A percentile compares a stretch with the other conserved stretches of the same genome.
Conservation (phyloP, 1,140 invertebrate species). For the Cataglyphis hispanica region DNA sequence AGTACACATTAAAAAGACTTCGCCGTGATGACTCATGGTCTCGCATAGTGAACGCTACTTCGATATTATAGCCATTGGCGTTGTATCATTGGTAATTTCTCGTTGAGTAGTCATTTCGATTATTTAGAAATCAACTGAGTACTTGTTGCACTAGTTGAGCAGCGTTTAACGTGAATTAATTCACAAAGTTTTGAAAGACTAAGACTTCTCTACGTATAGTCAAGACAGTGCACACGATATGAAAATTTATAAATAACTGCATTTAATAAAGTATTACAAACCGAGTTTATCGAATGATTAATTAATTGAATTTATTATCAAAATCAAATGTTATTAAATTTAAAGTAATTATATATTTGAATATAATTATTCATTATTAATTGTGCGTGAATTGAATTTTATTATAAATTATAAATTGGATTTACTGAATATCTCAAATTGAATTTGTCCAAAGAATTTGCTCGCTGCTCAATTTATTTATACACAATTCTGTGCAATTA, state of each 20-base stretch:
- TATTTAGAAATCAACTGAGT: conserved; percentile 51
- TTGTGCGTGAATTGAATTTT: conserved; percentile 1
- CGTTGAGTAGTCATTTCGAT: conserved; percentile 44
- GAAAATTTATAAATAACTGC: not conserved
- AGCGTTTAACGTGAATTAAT: conserved; percentile 14
- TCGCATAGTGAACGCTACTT: conserved; percentile 54
- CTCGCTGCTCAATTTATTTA: not conserved
- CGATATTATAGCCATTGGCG: conserved; percentile 55
- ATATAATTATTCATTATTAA: conserved; percentile 3
- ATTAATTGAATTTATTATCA: conserved; percentile 23
- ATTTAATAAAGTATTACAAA: not conserved
- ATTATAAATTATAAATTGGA: not conserved
- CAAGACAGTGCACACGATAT: not conserved
- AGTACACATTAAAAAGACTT: conserved; percentile 43
- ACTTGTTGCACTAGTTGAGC: conserved; percentile 22
- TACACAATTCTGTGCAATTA: not conserved
- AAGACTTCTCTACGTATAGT: not conserved
- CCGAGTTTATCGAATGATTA: not conserved
- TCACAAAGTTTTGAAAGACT: not conserved
- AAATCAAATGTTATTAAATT: not conserved
- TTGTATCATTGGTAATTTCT: conserved; percentile 40
- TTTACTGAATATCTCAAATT: not conserved
- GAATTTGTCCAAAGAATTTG: not conserved
- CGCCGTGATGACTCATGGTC: conserved; percentile 58
- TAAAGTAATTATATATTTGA: not conserved